Evolutionary conservation across 2,797 vertebrate species (phyloP), one percentile per base, ranked within the genome.

Genomic region (Syngnathus acus): DNA sequence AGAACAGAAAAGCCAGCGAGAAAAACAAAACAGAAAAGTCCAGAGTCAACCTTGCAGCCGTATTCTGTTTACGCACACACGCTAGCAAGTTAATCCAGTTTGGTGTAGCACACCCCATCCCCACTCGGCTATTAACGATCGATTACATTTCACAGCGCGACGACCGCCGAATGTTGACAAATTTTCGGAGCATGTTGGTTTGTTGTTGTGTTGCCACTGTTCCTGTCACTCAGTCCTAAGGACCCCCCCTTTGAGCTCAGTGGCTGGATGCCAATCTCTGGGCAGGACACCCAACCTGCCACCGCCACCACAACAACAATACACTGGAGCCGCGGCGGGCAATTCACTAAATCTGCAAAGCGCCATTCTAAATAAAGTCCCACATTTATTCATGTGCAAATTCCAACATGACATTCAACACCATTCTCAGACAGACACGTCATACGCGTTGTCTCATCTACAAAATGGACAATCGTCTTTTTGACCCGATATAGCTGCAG

Each of bases 361-460:
- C 32, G 21, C 67, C 17, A 58, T 70, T 21, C 8, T 70, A 53
- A 43, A 47, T 45, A 38, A 66, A 13, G 50, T 65, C 67, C 16
- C 6, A 68, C 21, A 19, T 68, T 60, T 38, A 23, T 45, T 39
- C 67, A 63, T 70, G 23, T 59, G 43, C 32, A 53, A 43, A 61
- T 55, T 40, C 58, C 64, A 65, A 4, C 72, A 66, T 47, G 48
- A 42, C 57, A n/a, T 57, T 62, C 77, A 47, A 74, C 62, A 67
- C 73, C 84, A 83, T 89, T 88, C 84, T 85, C 86, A 89, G 84
- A 89, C 87, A 38, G 60, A 73, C 64, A 53, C 60, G 57, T 89
- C 80, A 89, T 67, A 54, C 26, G 37, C 26, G 8, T 65, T 1
- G 14, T 69, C 69, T 78, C 67, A 63, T 69, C 67, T 4, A 32